A percentile compares a stretch with the other conserved stretches of the same genome.
phyloP scores from a whole-genome alignment of 2,888 invertebrate genomes.

The Opisthograptis luteolata region DNA sequence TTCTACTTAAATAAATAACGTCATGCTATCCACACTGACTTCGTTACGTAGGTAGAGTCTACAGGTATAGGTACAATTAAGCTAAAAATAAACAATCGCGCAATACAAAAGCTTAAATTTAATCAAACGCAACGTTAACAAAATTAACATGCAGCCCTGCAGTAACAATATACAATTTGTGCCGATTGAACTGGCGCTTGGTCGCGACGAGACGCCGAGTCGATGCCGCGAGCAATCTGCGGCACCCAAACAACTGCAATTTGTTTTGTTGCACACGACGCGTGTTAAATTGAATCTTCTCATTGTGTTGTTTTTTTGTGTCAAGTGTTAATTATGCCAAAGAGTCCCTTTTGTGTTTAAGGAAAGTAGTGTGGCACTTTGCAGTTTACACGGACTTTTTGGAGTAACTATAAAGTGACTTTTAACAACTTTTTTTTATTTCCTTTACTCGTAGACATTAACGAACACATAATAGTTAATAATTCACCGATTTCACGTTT shows the following conservation, averaged over 20 bases:
- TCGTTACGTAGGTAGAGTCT: no score
- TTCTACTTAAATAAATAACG: no score
- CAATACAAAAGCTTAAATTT: conserved; percentile 3
- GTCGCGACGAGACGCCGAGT: background rate
- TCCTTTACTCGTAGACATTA: no score
- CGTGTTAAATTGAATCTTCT: background rate
- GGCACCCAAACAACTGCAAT: conserved; percentile 19
- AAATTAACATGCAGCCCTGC: conserved; percentile 12
- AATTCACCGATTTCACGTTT: no score
- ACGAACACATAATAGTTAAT: no score
- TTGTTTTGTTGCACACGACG: conserved; percentile 5
- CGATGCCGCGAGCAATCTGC: conserved; percentile 6
- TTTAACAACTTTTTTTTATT: no score
- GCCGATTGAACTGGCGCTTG: background rate
- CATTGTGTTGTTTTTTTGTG: background rate
- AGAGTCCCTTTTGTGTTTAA: no score
- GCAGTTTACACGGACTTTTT: no score
- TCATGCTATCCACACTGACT: no score
- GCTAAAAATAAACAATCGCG: conserved; percentile 7
- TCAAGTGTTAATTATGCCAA: no score
- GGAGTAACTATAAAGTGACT: no score
- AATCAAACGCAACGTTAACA: conserved; percentile 7
- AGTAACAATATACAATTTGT: conserved; percentile 3
- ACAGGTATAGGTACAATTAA: conserved; percentile 23
- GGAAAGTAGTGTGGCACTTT: no score